Conservation (phyloP, 2,888 invertebrate species). For the Ormyrus rosae region DNA sequence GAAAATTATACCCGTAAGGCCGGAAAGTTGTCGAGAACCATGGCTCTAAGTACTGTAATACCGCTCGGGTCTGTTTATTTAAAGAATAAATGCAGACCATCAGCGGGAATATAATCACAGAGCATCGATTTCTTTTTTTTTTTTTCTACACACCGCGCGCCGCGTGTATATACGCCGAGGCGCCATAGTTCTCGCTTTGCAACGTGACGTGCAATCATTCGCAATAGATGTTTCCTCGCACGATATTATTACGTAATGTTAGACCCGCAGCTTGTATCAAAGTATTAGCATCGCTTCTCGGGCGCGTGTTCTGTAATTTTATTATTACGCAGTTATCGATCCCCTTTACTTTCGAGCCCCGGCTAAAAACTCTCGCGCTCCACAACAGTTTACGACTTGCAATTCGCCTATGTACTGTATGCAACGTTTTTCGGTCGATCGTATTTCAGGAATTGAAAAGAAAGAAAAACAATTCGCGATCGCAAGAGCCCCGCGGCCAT, state of each 20-base stretch:
- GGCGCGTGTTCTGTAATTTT: slow-evolving; percentile 6
- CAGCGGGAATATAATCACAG: slow-evolving; percentile 8
- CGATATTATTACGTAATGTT: slow-evolving; percentile 37
- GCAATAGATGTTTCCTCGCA: slow-evolving; percentile 23
- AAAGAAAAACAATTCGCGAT: too few relatives aligned
- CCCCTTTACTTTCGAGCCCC: neutral
- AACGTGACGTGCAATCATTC: slow-evolving; percentile 23
- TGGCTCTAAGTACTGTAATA: neutral
- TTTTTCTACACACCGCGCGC: neutral
- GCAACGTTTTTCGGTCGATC: too few relatives aligned
- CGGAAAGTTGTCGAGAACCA: neutral
- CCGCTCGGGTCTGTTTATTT: neutral
- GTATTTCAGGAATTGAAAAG: too few relatives aligned
- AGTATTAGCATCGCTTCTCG: slow-evolving; percentile 25
- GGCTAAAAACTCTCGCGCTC: too few relatives aligned
- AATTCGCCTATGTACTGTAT: too few relatives aligned
- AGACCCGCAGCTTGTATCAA: slow-evolving; percentile 13
- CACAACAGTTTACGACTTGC: too few relatives aligned
- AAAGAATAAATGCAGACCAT: neutral
- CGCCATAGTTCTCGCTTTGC: slow-evolving; percentile 26
- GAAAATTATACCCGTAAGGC: neutral
- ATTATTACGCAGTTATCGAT: slow-evolving; percentile 33
- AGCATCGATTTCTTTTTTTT: slow-evolving; percentile 16
- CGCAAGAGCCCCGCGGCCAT: too few relatives aligned
- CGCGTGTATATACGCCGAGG: neutral